Conservation (phyloP, 2,113 vertebrate species). For the Phylloscopus trochilus region DNA sequence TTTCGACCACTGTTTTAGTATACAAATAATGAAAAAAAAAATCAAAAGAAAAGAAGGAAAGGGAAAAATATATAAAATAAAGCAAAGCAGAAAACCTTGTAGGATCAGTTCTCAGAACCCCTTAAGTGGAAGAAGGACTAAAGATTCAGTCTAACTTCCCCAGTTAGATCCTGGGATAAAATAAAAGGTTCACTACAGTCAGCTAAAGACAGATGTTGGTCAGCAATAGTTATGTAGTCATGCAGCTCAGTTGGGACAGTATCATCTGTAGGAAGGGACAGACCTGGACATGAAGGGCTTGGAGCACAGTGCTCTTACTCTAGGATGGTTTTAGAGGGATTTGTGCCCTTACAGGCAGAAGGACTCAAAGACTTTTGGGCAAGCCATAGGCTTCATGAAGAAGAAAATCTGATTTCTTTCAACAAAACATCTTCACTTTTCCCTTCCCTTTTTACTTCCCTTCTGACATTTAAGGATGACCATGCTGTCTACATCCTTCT, state of each 20-base stretch:
- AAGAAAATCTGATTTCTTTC: not conserved
- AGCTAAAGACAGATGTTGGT: not conserved
- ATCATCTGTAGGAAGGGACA: not conserved
- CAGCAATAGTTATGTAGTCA: not conserved
- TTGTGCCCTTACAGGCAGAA: not conserved
- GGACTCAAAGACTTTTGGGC: not conserved
- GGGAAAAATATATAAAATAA: not conserved
- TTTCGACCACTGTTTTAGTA: not conserved
- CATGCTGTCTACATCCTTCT: not conserved
- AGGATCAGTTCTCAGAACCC: not conserved
- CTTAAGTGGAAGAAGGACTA: not conserved
- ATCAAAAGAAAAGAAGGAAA: fast-evolving
- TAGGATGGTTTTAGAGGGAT: not conserved
- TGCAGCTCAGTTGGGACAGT: not conserved
- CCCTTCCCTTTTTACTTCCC: not conserved
- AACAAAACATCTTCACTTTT: not conserved
- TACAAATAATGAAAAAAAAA: not conserved
- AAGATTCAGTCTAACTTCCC: not conserved
- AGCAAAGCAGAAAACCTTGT: not conserved
- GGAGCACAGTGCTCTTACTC: too few relatives aligned
- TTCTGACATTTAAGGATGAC: not conserved
- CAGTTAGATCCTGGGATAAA: not conserved
- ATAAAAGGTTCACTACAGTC: not conserved
- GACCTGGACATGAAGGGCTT: not conserved
- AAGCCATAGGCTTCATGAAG: not conserved